Evolutionary conservation across 2,113 vertebrate genomes (phyloP), one percentile per base, ranked within the genome.

Genomic region (Scytalopus superciliaris): DNA sequence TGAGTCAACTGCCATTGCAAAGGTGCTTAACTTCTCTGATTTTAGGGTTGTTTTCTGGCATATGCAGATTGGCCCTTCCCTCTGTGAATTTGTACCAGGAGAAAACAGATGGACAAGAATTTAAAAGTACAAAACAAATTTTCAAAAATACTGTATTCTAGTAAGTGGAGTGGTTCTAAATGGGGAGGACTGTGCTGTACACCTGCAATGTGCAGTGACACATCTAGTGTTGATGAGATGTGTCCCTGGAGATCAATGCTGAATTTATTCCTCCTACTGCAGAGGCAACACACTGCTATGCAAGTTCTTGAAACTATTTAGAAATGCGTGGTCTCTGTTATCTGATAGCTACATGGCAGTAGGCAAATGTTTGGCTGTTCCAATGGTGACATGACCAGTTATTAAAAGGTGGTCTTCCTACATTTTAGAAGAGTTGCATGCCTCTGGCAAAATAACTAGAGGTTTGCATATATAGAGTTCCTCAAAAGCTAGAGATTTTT

Each of bases 341-440:
- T 10, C 60, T 75, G 27, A 79, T 3, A 44, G 53, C 76, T 84
- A 75, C 31, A 27, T 9, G 24, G 24, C 2, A 12, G 31, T 3
- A 39, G 44, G 52, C 59, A 67, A 30, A 50, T 7, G 33, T 94
- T 21, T 53, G 23, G 21, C 56, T 78, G 23, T 55, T 2, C 1
- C 30, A 89, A 52, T 14, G 13, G 24, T 67, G 76, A 82, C 27
- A 28, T 30, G 69, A 72, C 15, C 21, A 28, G 44, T 79, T 81
- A 87, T 68, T 90, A 78, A 68, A 78, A 67, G 33, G 2, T 53
- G 7, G 1, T 91, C 14, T 17, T 79, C 22, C 55, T 39, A 22
- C 0, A 0, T n/a, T 66, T 64, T 68, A 47, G 27, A 75, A 63
- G n/a, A 84, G 30, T 40, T 6, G 23, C 33, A 60, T 21, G 24